phyloP scores from a whole-genome alignment of 2,113 vertebrate genomes.

The Dasyurus viverrinus region DNA sequence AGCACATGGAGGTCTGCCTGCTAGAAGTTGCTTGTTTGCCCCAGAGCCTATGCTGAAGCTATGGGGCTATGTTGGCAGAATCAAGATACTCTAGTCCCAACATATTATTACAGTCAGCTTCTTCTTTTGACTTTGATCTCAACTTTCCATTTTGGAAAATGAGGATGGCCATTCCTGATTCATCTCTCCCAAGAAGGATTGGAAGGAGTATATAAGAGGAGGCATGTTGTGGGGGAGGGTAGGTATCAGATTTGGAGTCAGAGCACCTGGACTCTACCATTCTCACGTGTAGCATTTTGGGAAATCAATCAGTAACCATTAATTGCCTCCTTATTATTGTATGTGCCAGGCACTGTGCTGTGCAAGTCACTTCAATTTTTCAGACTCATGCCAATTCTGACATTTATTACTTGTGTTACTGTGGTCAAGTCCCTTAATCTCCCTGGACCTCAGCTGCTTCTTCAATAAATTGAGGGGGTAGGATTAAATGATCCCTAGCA shows the following conservation, averaged over 20 bases:
- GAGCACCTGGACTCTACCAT: neutral
- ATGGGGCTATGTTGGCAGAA: neutral
- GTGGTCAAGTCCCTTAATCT: neutral
- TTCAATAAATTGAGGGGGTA: neutral
- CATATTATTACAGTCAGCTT: neutral
- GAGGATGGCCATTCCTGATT: neutral
- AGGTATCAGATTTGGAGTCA: neutral
- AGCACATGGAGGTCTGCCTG: too few relatives aligned
- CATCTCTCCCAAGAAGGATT: neutral
- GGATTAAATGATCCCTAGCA: neutral
- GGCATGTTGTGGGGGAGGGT: neutral
- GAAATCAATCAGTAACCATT: neutral
- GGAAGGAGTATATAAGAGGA: neutral
- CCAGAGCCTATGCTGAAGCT: too few relatives aligned
- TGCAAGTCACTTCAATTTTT: neutral
- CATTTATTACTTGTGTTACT: neutral
- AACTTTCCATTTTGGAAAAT: conserved; percentile 29
- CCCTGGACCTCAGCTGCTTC: neutral
- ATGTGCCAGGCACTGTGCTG: neutral
- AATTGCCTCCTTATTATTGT: neutral
- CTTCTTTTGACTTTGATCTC: neutral
- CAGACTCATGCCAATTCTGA: neutral
- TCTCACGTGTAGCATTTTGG: neutral
- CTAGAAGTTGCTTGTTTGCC: too few relatives aligned
- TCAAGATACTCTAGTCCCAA: neutral